phyloP scores from a whole-genome alignment of 2,888 invertebrate species.

The Eupithecia dodoneata region DNA sequence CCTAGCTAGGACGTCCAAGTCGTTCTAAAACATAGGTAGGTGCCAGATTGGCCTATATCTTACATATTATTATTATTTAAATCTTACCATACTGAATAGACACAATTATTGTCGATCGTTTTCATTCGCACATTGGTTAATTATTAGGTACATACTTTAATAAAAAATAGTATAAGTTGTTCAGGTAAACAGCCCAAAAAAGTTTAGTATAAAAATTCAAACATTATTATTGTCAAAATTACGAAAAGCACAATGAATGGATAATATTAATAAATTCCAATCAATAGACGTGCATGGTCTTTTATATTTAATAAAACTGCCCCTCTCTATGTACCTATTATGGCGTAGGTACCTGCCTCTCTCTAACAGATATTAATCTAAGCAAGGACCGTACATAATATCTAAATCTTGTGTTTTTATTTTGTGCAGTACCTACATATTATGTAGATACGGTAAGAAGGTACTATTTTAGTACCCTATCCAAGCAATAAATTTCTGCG shows the following conservation, averaged over 20 bases:
- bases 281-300: slow-evolving; percentile 34
- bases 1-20: slow-evolving; percentile 27
- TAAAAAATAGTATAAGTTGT: slow-evolving; percentile 39
- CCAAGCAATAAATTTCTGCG: background rate
- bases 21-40: slow-evolving; percentile 9
- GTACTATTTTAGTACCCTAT: background rate
- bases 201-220: slow-evolving; percentile 49
- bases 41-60: slow-evolving; percentile 11
- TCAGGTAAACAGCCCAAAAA: slow-evolving; percentile 59
- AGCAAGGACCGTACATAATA: background rate
- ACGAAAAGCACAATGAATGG: slow-evolving; percentile 50
- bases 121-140: slow-evolving; percentile 25
- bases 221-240: slow-evolving; percentile 60
- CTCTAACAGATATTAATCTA: background rate
- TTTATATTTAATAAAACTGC: slow-evolving; percentile 25
- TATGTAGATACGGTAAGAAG: background rate
- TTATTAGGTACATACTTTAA: slow-evolving; percentile 18
- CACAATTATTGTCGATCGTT: slow-evolving; percentile 58
- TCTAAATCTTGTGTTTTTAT: background rate
- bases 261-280: slow-evolving; percentile 29
- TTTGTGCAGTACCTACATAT: background rate
- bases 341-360: background rate
- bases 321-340: background rate
- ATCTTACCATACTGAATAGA: slow-evolving; percentile 46
- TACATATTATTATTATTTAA: slow-evolving; percentile 16